These are phyloP conservation scores for Limnephilus lunatus DNA, from an alignment of 2,888 invertebrate genomes.

Conservation along the genomic window DNA sequence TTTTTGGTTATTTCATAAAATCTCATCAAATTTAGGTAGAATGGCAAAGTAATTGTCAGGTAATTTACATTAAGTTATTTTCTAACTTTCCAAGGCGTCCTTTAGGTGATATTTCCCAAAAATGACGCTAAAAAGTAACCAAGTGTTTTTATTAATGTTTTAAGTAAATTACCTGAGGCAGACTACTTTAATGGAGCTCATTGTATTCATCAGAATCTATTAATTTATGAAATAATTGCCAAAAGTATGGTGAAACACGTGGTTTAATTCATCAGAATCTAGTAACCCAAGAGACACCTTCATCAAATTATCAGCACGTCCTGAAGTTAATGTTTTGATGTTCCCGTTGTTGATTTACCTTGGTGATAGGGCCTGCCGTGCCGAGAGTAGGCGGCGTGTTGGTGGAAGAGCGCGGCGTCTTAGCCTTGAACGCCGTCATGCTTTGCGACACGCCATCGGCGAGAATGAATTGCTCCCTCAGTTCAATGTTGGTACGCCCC, in stretches of 20 bases:
- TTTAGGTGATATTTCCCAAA: neutral
- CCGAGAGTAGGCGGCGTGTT: constrained; percentile 79
- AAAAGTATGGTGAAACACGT: too few species aligned
- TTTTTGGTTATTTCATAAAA: neutral
- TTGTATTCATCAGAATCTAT: too few species aligned
- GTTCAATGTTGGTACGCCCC: constrained; percentile 99
- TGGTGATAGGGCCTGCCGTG: constrained; percentile 93
- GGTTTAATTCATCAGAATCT: neutral
- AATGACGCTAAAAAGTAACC: neutral
- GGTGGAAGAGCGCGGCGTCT: constrained; percentile 90
- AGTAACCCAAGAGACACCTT: neutral
- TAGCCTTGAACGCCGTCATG: constrained; percentile 98
- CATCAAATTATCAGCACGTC: neutral
- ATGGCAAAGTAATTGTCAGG: neutral
- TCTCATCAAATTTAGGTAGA: too few species aligned
- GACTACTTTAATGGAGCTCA: too few species aligned
- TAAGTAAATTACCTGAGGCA: neutral
- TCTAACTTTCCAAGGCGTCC: neutral
- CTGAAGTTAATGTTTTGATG: neutral
- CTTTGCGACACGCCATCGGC: constrained; percentile 99
- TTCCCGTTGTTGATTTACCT: constrained; percentile 81
- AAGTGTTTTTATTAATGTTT: neutral
- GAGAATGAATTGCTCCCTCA: constrained; percentile 99
- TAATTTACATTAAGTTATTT: neutral
- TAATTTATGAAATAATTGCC: too few species aligned